These are phyloP conservation scores for Cotesia vestalis DNA, from an alignment of 1,140 invertebrate species.

Conservation along the genomic window DNA sequence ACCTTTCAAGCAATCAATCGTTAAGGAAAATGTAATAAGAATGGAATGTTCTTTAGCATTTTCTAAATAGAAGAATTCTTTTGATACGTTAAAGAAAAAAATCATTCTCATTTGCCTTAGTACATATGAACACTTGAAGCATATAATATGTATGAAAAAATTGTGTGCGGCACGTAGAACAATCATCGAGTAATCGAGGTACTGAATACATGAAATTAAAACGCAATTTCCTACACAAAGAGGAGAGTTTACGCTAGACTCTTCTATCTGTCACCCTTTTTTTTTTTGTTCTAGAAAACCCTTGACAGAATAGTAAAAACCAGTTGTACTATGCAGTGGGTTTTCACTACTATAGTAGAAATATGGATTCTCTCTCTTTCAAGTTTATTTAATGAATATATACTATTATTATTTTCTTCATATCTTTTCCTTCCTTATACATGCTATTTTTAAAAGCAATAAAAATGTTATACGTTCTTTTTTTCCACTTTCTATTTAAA, in stretches of 20 bases:
- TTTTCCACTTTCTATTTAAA: too few species aligned
- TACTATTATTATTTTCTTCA: not conserved
- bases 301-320: slow-evolving; percentile 3
- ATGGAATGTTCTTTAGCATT: too few species aligned
- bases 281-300: slow-evolving; percentile 18
- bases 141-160: slow-evolving; percentile 61
- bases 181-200: slow-evolving; percentile 34
- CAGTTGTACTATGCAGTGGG: slow-evolving; percentile 11
- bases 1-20: too few species aligned
- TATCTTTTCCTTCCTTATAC: too few species aligned
- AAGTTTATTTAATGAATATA: not conserved
- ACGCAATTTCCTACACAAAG: slow-evolving; percentile 66
- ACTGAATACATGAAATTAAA: slow-evolving; percentile 65
- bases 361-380: not conserved
- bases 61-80: too few species aligned
- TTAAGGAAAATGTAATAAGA: too few species aligned
- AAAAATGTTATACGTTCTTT: too few species aligned
- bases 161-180: slow-evolving; percentile 50
- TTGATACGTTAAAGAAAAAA: slow-evolving; percentile 28
- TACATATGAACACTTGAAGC: slow-evolving; percentile 20
- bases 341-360: slow-evolving; percentile 23
- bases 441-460: too few species aligned
- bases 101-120: slow-evolving; percentile 44
- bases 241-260: slow-evolving; percentile 62
- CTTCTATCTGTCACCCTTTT: slow-evolving; percentile 27